Percentiles rank a stretch among this genome's conserved stretches.
These are phyloP conservation scores for Lasioglossum vierecki DNA, from an alignment of 2,888 invertebrate species.

Conservation along the genomic window DNA sequence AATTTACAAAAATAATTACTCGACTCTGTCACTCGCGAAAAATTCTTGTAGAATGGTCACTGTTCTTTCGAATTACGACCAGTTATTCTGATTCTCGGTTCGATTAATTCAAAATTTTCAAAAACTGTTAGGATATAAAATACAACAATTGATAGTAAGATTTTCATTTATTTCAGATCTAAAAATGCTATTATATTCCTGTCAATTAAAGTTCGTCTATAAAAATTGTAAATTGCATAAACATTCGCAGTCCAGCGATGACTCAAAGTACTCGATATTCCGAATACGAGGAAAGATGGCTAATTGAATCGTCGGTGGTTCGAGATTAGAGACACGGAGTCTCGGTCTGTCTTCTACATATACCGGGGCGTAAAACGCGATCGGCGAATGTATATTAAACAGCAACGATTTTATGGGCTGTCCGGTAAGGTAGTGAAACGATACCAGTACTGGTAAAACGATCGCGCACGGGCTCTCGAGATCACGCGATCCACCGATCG, in stretches of 20 bases:
- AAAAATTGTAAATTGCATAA: too few relatives aligned
- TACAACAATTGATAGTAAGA: too few relatives aligned
- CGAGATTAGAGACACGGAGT: conserved; percentile 45
- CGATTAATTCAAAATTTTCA: too few relatives aligned
- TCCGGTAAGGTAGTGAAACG: conserved; percentile 35
- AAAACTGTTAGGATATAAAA: too few relatives aligned
- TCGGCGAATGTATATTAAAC: conserved; percentile 19
- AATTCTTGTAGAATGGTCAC: too few relatives aligned
- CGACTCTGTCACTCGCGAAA: too few relatives aligned
- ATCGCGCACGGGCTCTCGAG: conserved; percentile 9
- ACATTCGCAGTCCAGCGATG: background rate
- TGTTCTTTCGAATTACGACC: too few relatives aligned
- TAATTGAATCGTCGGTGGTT: conserved; percentile 52
- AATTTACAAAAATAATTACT: too few relatives aligned
- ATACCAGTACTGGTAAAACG: conserved; percentile 20
- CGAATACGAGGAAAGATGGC: conserved; percentile 14
- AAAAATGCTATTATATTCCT: too few relatives aligned
- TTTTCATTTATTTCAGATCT: too few relatives aligned
- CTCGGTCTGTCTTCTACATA: background rate
- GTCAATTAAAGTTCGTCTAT: too few relatives aligned
- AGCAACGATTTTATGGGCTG: conserved; percentile 39
- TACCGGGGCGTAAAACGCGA: conserved; percentile 25
- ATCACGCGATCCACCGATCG: background rate
- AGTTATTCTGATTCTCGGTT: too few relatives aligned
- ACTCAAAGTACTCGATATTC: background rate